phyloP scores from a whole-genome alignment of 30 jellyfish, hydroid and myxozoan genomes.

The Aurelia aurita region DNA sequence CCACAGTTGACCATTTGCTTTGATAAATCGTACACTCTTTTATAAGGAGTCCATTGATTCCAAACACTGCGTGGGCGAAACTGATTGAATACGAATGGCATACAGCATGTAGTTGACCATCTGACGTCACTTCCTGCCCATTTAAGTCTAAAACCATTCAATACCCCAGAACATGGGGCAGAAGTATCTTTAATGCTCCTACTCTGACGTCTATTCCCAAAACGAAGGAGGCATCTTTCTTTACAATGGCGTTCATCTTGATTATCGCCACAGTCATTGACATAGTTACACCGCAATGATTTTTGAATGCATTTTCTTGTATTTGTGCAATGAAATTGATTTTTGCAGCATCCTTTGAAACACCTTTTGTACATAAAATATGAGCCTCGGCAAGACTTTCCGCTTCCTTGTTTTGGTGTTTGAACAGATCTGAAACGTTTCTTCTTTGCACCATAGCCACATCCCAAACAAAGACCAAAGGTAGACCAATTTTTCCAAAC shows the following conservation, averaged over 20 bases:
- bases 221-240: not conserved
- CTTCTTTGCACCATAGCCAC: conserved; percentile 49
- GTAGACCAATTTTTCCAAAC: conserved; percentile 45
- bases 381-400: conserved; percentile 4
- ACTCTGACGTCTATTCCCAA: no score
- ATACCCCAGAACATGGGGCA: not conserved
- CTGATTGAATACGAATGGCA: not conserved
- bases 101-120: conserved; percentile 32
- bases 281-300: conserved; percentile 23
- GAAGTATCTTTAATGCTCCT: not conserved
- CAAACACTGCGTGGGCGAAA: not conserved
- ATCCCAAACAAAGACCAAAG: not conserved
- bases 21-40: not conserved
- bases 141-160: conserved; percentile 23
- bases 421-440: conserved; percentile 1
- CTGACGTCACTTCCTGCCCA: conserved; percentile 7
- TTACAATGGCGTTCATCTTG: conserved; percentile 31
- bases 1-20: conserved; percentile 24
- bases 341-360: conserved; percentile 42
- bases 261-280: conserved; percentile 62
- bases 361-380: not conserved
- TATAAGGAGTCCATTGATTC: not conserved
- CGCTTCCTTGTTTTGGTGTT: not conserved
- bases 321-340: conserved; percentile 35
- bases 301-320: conserved; percentile 32